Conservation (phyloP, 2,888 invertebrate species). For the Calameuta filiformis region DNA sequence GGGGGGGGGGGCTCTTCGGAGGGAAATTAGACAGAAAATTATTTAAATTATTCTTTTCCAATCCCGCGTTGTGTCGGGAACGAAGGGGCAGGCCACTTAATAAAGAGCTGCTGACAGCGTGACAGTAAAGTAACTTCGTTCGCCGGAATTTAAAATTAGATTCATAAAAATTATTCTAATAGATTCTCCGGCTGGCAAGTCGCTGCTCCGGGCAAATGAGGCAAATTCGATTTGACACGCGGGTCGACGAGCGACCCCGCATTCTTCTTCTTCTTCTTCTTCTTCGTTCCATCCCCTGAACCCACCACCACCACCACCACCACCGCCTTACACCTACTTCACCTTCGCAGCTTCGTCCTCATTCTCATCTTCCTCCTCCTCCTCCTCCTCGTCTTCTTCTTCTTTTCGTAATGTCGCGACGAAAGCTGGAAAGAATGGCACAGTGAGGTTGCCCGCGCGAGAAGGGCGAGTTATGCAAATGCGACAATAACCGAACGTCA, state of each 20-base stretch:
- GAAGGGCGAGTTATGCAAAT: constrained; percentile 60
- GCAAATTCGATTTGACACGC: constrained; percentile 65
- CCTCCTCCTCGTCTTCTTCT: constrained; percentile 25
- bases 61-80: constrained; percentile 7
- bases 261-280: constrained; percentile 43
- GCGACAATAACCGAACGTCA: constrained; percentile 63
- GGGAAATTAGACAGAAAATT: constrained; percentile 35
- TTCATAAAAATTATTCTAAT: constrained; percentile 67
- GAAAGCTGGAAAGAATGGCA: background rate
- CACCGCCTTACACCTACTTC: no score
- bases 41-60: constrained; percentile 50
- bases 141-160: constrained; percentile 64
- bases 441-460: constrained; percentile 20
- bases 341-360: background rate
- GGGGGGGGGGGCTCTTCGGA: background rate
- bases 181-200: constrained; percentile 56
- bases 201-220: constrained; percentile 55
- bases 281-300: constrained; percentile 9
- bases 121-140: constrained; percentile 63
- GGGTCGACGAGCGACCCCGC: constrained; percentile 39
- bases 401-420: constrained; percentile 5
- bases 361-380: constrained; percentile 18
- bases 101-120: constrained; percentile 60
- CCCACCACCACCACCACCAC: no score
- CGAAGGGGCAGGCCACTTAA: constrained; percentile 49